These are phyloP conservation scores for Heloderma charlesbogerti DNA, from an alignment of 2,113 vertebrate species.

Conservation along the genomic window DNA sequence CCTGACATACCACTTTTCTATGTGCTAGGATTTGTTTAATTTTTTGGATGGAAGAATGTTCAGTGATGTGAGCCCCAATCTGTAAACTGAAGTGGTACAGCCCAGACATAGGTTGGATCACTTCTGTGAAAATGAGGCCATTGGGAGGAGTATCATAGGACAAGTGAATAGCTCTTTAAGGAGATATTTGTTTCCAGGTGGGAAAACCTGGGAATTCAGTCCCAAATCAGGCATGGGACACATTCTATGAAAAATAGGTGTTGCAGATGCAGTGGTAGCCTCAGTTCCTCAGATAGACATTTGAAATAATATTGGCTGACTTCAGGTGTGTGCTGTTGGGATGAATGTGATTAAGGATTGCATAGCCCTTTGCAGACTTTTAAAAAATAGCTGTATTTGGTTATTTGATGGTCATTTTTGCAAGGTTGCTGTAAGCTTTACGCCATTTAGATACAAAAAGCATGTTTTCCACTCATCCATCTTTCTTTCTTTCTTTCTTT, in stretches of 20 bases:
- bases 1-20: no score
- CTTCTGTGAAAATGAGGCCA: not conserved
- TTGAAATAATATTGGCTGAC: not conserved
- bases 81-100: not conserved
- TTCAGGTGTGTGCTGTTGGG: not conserved
- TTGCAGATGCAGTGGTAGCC: not conserved
- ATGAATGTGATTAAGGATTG: not conserved
- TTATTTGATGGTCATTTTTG: not conserved
- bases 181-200: not conserved
- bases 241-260: not conserved
- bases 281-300: not conserved
- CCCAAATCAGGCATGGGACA: no score
- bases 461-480: constrained; percentile 9
- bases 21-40: not conserved
- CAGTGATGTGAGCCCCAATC: no score
- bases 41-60: not conserved
- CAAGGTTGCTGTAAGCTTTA: constrained; percentile 8
- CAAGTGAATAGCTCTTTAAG: not conserved
- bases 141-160: not conserved
- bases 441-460: not conserved
- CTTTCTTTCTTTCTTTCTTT: not conserved
- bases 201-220: not conserved
- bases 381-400: no score
- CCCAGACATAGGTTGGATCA: not conserved
- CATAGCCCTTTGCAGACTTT: not conserved